Percentiles rank a stretch among this genome's conserved stretches.
Conservation (phyloP, 2,888 invertebrate species). For the Asteroscopus sphinx region DNA sequence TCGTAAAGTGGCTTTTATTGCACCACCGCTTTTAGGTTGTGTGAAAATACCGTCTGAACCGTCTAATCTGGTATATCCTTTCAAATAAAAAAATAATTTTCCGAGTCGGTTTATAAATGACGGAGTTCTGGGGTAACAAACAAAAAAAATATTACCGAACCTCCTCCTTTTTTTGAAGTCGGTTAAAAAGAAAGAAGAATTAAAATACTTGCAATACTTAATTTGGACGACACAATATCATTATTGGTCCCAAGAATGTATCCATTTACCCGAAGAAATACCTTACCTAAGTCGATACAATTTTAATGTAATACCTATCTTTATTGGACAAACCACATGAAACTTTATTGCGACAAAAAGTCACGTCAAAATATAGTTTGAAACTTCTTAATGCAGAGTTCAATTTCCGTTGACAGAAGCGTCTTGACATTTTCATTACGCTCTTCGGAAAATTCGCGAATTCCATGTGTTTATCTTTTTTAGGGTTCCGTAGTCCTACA, state of each 20-base stretch:
- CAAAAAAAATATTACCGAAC: too few relatives aligned
- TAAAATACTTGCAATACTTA: conserved; percentile 7
- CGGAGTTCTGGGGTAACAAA: too few relatives aligned
- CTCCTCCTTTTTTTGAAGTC: too few relatives aligned
- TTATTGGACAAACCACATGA: conserved; percentile 24
- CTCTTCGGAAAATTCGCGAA: conserved; percentile 35
- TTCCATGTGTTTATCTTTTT: conserved; percentile 37
- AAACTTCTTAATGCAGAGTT: conserved; percentile 9
- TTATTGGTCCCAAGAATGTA: conserved; percentile 32
- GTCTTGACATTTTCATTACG: conserved; percentile 27
- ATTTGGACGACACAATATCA: conserved; percentile 12
- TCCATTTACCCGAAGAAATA: conserved; percentile 37
- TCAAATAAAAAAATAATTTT: too few relatives aligned
- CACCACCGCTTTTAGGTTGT: too few relatives aligned
- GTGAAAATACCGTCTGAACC: too few relatives aligned
- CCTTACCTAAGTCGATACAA: conserved; percentile 31
- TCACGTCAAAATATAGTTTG: conserved; percentile 19
- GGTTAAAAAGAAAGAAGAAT: background rate
- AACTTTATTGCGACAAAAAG: conserved; percentile 4
- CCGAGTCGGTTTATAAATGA: too few relatives aligned
- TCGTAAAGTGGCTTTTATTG: too few relatives aligned
- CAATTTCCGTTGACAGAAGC: conserved; percentile 21
- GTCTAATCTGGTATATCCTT: too few relatives aligned
- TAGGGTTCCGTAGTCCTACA: too few relatives aligned
- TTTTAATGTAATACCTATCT: conserved; percentile 54